A percentile compares a stretch with the other conserved stretches of the same genome.
Conservation (phyloP, 2,113 vertebrate species). For the Gulo gulo region DNA sequence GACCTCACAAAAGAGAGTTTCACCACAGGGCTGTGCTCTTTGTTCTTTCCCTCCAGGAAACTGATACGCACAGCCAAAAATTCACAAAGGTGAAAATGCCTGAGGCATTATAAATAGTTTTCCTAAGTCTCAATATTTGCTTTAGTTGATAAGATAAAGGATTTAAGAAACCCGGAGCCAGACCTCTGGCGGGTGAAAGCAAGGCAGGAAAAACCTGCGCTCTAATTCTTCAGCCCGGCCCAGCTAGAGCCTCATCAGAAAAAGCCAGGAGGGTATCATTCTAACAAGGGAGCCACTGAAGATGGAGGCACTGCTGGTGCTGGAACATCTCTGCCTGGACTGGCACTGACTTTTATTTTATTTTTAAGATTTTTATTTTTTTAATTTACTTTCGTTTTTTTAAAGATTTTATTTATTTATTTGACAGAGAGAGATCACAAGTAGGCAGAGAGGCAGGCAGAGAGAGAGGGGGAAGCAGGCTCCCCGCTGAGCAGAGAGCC, state of each 20-base stretch:
- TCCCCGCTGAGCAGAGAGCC: no score
- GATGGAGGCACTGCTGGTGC: neutral
- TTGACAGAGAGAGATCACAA: neutral
- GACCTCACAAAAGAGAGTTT: neutral
- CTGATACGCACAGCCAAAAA: neutral
- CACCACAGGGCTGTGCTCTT: neutral
- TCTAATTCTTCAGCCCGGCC: neutral
- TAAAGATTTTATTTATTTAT: neutral
- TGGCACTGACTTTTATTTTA: neutral
- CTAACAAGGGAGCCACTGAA: neutral
- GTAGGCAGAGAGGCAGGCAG: no score
- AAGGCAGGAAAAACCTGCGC: neutral
- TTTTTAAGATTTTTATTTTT: neutral
- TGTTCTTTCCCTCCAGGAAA: neutral
- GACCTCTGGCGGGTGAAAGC: neutral
- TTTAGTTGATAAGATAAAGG: neutral
- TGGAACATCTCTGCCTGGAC: neutral
- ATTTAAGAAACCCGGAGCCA: neutral
- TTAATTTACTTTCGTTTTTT: neutral
- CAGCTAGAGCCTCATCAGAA: neutral
- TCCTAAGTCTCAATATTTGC: neutral
- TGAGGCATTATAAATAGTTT: neutral
- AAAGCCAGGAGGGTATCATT: accelerated
- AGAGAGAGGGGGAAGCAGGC: no score
- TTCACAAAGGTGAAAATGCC: conserved; percentile 6